A percentile compares a stretch with the other conserved stretches of the same genome.
Conservation (phyloP, 2,888 invertebrate genomes). For the Malacosoma neustria region DNA sequence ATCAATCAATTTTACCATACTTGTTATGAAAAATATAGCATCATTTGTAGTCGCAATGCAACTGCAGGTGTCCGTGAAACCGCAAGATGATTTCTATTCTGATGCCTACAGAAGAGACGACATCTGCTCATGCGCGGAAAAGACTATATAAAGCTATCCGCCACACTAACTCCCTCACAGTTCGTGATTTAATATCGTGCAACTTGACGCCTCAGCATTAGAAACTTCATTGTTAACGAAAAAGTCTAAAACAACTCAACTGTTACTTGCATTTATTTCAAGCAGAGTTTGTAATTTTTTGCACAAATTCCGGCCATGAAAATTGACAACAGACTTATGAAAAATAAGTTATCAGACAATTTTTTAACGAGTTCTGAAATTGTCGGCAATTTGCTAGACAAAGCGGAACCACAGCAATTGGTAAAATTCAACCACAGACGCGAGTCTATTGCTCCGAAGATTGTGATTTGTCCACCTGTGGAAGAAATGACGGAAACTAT, state of each 20-base stretch:
- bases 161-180: slow-evolving; percentile 32
- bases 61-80: too few species aligned
- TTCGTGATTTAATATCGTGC: slow-evolving; percentile 37
- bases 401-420: slow-evolving; percentile 30
- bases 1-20: too few species aligned
- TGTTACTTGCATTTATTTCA: too few species aligned
- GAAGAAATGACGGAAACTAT: slow-evolving; percentile 73
- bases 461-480: slow-evolving; percentile 64
- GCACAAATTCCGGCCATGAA: slow-evolving; percentile 13
- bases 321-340: slow-evolving; percentile 52
- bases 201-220: slow-evolving; percentile 25
- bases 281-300: slow-evolving; percentile 18
- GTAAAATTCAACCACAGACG: slow-evolving; percentile 34
- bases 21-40: too few species aligned
- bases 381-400: slow-evolving; percentile 40
- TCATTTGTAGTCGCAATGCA: too few species aligned
- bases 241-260: too few species aligned
- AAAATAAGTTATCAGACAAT: slow-evolving; percentile 49
- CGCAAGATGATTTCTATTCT: too few species aligned
- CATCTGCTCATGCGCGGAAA: slow-evolving; percentile 44
- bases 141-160: slow-evolving; percentile 35
- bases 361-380: slow-evolving; percentile 49
- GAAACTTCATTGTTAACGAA: slow-evolving; percentile 16
- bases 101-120: not conserved
- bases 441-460: slow-evolving; percentile 55